Evolutionary conservation across 2,797 vertebrate genomes (phyloP).

Genomic region (Oceanodroma leucorhoa): DNA sequence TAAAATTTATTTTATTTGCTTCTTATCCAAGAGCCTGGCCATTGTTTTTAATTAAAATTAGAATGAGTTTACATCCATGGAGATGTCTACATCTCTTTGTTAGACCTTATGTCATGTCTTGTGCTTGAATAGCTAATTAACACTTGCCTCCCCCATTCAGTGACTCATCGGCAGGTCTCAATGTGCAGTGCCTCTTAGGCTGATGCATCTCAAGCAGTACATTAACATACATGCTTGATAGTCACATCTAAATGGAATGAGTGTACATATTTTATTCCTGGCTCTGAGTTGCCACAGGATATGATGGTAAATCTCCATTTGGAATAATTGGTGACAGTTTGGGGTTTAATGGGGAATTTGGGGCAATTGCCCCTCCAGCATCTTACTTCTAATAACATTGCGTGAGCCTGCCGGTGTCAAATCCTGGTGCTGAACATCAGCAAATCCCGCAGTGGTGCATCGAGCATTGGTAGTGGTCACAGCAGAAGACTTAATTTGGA

Average conservation of each 20-base stretch:
- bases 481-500: background rate
- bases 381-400: background rate
- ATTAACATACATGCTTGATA: background rate
- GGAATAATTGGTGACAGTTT: background rate
- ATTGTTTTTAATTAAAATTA: background rate
- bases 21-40: background rate
- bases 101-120: background rate
- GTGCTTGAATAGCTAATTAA: background rate
- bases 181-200: background rate
- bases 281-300: background rate
- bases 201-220: background rate
- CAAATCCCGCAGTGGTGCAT: background rate
- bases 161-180: background rate
- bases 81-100: background rate
- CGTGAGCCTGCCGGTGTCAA: background rate
- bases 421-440: background rate
- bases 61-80: background rate
- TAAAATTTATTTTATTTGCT: background rate
- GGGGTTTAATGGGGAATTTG: background rate
- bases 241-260: background rate
- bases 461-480: rapidly evolving
- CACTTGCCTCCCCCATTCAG: background rate
- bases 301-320: background rate
- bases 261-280: background rate
- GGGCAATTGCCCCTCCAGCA: background rate